Evolutionary conservation across 2,797 vertebrate genomes (phyloP).

Genomic region (Passerculus sandwichensis): DNA sequence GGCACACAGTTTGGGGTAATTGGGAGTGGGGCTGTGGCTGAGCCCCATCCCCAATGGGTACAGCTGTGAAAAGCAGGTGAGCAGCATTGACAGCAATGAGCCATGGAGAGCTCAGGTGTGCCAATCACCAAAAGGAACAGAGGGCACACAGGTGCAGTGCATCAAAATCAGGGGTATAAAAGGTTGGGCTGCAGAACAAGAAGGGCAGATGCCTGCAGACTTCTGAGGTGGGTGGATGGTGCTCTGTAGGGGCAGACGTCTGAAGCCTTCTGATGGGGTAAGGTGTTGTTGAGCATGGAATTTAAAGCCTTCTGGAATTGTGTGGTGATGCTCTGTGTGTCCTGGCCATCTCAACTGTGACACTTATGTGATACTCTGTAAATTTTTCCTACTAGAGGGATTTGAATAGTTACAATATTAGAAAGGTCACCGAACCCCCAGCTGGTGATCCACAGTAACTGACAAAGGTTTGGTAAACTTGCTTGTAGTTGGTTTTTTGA

Average conservation of each 20-base stretch:
- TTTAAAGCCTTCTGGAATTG: background rate
- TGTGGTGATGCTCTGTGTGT: background rate
- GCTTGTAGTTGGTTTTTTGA: background rate
- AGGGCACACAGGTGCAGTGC: background rate
- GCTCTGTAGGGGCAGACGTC: rapidly evolving
- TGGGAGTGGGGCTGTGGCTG: background rate
- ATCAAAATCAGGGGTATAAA: background rate
- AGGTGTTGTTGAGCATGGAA: background rate
- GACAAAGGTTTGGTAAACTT: background rate
- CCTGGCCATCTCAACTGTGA: background rate
- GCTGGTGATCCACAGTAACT: background rate
- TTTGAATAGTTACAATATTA: background rate
- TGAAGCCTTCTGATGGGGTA: background rate
- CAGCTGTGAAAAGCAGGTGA: background rate
- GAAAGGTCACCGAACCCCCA: background rate
- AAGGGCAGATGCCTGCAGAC: background rate
- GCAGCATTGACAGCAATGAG: background rate
- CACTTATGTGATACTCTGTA: no score
- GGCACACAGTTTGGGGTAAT: background rate
- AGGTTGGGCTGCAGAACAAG: background rate
- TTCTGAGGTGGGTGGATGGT: background rate
- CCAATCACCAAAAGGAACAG: background rate
- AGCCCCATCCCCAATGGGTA: background rate
- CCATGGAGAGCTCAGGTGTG: background rate
- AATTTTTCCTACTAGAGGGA: background rate